Percentiles rank a stretch among this genome's conserved stretches.
Evolutionary conservation across 2,797 vertebrate species (phyloP).

Genomic region (Dipus sagitta): DNA sequence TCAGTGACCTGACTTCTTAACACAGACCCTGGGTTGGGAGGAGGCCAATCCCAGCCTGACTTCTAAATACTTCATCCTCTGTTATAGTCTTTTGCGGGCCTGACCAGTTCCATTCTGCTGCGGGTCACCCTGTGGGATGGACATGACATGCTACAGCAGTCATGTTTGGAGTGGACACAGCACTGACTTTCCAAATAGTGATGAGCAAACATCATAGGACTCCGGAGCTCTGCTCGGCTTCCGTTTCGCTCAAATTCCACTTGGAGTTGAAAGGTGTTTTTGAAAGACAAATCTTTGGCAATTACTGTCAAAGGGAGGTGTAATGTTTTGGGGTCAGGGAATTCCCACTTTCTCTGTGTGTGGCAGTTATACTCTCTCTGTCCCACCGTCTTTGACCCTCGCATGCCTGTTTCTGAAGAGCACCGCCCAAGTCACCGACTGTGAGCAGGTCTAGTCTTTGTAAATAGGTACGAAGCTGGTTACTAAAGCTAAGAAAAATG

Average conservation of each 20-base stretch:
- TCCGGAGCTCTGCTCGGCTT: background rate
- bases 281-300: background rate
- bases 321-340: background rate
- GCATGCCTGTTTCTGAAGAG: accelerated
- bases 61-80: background rate
- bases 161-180: accelerated
- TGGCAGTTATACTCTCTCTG: accelerated
- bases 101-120: background rate
- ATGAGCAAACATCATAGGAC: accelerated
- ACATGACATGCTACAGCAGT: accelerated
- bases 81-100: accelerated
- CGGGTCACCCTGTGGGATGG: accelerated
- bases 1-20: no score
- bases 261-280: background rate
- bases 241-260: background rate
- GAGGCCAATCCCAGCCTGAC: background rate
- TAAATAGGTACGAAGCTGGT: background rate
- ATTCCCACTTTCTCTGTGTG: accelerated
- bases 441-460: background rate
- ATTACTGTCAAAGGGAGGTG: background rate
- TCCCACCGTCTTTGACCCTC: accelerated
- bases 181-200: background rate
- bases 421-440: accelerated
- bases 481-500: background rate
- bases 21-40: background rate